Evolutionary conservation across 64 coral and sea anemone species (phyloP), one percentile per base, ranked within the genome.

Genomic region (Dendrophyllia cribrosa): DNA sequence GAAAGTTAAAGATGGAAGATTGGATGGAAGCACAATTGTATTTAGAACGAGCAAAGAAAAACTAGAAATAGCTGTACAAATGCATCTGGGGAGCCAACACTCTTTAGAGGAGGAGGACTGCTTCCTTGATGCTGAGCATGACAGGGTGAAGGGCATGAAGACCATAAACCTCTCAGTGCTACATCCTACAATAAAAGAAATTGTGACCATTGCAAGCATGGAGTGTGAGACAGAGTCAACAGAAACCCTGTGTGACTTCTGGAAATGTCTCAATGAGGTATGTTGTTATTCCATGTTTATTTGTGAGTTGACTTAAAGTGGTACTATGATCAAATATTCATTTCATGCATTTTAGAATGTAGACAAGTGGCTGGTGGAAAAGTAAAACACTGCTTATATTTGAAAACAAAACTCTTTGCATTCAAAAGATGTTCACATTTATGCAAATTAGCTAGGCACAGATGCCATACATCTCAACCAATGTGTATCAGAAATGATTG

Each of bases 151-250:
- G 59, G 51, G 51, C 48, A 46, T 66, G 82, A 85, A 85, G 47
- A 85, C 82, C 59, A 85, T 85, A 64, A 89, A 89, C 87, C 65
- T 89, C 43, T 49, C 24, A 8, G 87, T 89, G 43, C 22, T 63
- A 89, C 87, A 89, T 89, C 87, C 87, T 43, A 77, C 87, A 21
- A 51, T 89, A 52, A 89, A 89, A 77, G 87, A 89, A 77, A 21
- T 58, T 77, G 87, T 89, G n/a, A 66, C 87, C 46, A 50, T 78
- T 47, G 75, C 62, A 63, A 70, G 88, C 88, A 89, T 90, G 74
- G 88, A 89, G 26, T 89, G 74, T 77, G 51, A 89, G 58, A 65
- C 51, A 56, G 49, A 88, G 76, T 46, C 16, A 20, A 88, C 86
- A 56, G 71, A 88, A 58, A 88, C 86, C 15, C 71, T 88, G 45